Evolutionary conservation across 2,113 vertebrate genomes (phyloP), one percentile per base, ranked within the genome.

Genomic region (Apeltes quadracus): DNA sequence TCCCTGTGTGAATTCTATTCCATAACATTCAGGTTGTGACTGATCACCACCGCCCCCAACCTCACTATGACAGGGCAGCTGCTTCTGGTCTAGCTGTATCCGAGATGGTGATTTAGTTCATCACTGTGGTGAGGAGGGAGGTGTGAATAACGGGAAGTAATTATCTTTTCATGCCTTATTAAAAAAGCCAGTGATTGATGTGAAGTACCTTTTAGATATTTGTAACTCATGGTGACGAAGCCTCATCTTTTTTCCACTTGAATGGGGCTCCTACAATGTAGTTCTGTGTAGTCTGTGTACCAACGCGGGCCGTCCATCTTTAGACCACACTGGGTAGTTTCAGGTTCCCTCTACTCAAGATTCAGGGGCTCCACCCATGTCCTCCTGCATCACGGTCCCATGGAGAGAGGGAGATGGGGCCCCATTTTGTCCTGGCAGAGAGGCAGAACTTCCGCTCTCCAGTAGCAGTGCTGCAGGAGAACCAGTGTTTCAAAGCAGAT

Each of bases 401-500:
- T 20, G 58, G 36, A 36, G 50, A 64, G 39, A 27, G 32, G 66
- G 50, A 25, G 55, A 46, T 46, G 32, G 67, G 59, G 57, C 18
- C 51, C n/a, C 59, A 39, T 46, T 78, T 69, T 75, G 65, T 74
- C 61, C n/a, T 27, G 56, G 38, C 55, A 71, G 55, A 74, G 53
- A 29, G 34, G 36, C 64, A 74, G 69, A 72, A 74, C 65, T 70
- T 65, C 70, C 69, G 70, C 58, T 64, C 55, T 29, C 76, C 43
- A 44, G 57, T 82, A 59, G 59, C 69, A 58, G 32, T 57, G 70
- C 74, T 81, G 71, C 51, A 55, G 67, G 68, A 78, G 57, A 69
- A 65, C 66, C 67, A 70, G 82, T 69, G 62, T 78, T 84, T 84
- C 82, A 88, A 58, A 54, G 64, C 72, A 66, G 70, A 90, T 88